A percentile compares a stretch with the other conserved stretches of the same genome.
Evolutionary conservation across 2,113 vertebrate species (phyloP).

Genomic region (Osmerus eperlanus): DNA sequence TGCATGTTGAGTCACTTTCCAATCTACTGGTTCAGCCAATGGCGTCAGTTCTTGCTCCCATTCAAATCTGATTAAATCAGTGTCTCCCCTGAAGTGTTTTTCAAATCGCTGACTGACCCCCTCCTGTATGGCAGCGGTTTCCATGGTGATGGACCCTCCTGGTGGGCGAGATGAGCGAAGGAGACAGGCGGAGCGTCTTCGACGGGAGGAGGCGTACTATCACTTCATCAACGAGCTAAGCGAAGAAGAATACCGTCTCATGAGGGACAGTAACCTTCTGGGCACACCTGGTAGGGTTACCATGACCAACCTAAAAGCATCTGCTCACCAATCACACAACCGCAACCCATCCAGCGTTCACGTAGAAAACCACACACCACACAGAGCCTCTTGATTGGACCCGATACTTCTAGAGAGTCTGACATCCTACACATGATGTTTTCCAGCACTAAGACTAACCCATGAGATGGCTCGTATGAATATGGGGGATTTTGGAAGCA

Average conservation of each 20-base stretch:
- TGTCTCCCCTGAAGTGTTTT: not conserved
- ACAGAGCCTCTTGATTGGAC: not conserved
- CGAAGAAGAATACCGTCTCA: conserved; percentile 92
- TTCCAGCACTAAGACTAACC: no score
- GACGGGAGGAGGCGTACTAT: conserved; percentile 93
- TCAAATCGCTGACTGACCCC: conserved; percentile 20
- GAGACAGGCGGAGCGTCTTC: conserved; percentile 89
- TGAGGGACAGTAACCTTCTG: conserved; percentile 92
- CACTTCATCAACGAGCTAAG: conserved; percentile 92
- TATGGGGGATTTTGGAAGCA: no score
- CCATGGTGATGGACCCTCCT: conserved; percentile 78
- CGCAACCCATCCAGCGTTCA: not conserved
- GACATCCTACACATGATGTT: no score
- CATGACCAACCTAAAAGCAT: not conserved
- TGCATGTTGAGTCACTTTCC: no score
- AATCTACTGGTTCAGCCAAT: no score
- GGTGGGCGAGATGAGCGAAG: conserved; percentile 80
- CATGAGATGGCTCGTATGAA: no score
- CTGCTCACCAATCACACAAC: not conserved
- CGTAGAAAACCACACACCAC: not conserved
- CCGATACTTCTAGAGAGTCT: no score
- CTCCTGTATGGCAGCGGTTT: conserved; percentile 64
- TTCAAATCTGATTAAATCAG: not conserved
- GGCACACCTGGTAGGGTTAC: conserved; percentile 84
- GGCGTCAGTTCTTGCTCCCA: not conserved